phyloP scores from a whole-genome alignment of 2,113 vertebrate genomes.

The human region DNA sequence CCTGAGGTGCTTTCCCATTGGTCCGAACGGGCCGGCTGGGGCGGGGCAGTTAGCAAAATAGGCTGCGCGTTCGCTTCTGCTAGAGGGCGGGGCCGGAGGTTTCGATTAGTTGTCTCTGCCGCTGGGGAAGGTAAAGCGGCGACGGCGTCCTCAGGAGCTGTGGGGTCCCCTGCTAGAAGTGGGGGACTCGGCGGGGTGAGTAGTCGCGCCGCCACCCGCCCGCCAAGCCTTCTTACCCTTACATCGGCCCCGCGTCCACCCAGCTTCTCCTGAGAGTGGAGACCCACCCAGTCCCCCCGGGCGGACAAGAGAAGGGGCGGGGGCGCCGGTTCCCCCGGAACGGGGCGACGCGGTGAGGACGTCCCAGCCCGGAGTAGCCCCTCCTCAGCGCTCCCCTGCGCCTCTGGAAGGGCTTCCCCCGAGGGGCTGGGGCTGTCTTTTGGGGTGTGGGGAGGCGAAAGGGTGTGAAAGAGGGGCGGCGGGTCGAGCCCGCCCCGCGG shows the following conservation, averaged over 20 bases:
- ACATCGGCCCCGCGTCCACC: not conserved
- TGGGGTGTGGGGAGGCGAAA: not conserved
- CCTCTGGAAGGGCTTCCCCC: not conserved
- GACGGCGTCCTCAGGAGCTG: conserved; percentile 46
- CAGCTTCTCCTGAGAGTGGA: not conserved
- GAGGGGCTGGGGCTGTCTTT: not conserved
- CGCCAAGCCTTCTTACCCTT: not conserved
- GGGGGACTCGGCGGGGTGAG: conserved; percentile 52
- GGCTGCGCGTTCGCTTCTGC: conserved; percentile 66
- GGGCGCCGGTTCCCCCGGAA: conserved; percentile 11
- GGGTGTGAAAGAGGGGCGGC: not conserved
- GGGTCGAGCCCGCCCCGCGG: conserved; percentile 37
- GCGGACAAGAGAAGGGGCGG: conserved; percentile 56
- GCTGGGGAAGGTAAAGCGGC: conserved; percentile 53
- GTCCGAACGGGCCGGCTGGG: not conserved
- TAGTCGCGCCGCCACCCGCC: conserved; percentile 18
- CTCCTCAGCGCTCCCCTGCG: not conserved
- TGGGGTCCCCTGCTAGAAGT: conserved; percentile 33
- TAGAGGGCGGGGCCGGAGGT: conserved; percentile 75
- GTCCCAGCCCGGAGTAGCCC: conserved; percentile 24
- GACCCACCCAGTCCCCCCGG: conserved; percentile 33
- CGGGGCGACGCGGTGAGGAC: conserved; percentile 3
- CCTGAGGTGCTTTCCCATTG: conserved; percentile 42
- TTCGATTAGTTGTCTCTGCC: conserved; percentile 73
- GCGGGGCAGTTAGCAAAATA: conserved; percentile 68